phyloP scores from a whole-genome alignment of 2,113 vertebrate genomes.

The Zingel zingel region DNA sequence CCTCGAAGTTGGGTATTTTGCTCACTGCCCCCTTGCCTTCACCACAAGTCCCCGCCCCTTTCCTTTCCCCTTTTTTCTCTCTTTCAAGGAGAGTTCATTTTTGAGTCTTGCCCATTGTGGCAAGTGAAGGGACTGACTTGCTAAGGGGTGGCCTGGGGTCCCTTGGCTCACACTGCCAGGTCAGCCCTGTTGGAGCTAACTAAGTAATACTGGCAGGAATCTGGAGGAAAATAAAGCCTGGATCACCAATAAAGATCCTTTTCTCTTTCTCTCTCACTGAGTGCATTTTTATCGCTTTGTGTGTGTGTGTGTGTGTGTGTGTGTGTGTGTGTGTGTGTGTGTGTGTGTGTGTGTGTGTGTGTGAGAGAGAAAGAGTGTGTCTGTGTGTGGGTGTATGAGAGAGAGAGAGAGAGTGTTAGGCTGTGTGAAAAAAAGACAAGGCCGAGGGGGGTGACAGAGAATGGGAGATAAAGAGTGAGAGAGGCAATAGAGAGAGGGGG shows the following conservation, averaged over 20 bases:
- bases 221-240: constrained; percentile 77
- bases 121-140: constrained; percentile 83
- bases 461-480: constrained; percentile 22
- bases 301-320: constrained; percentile 10
- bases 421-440: constrained; percentile 11
- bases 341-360: constrained; percentile 20
- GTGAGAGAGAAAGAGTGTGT: constrained; percentile 7
- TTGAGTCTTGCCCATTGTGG: constrained; percentile 82
- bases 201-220: constrained; percentile 66
- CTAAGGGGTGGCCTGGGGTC: constrained; percentile 77
- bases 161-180: constrained; percentile 77
- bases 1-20: constrained; percentile 66
- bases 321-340: neutral
- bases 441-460: constrained; percentile 22
- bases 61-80: constrained; percentile 59
- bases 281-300: constrained; percentile 49
- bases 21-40: constrained; percentile 66
- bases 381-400: neutral
- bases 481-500: constrained; percentile 20
- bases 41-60: constrained; percentile 38
- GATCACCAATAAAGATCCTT: constrained; percentile 85
- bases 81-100: constrained; percentile 77
- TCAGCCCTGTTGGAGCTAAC: constrained; percentile 84
- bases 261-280: constrained; percentile 73
- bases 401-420: neutral